Evolutionary conservation across 2,888 invertebrate species (phyloP).

Genomic region (Salticus scenicus): DNA sequence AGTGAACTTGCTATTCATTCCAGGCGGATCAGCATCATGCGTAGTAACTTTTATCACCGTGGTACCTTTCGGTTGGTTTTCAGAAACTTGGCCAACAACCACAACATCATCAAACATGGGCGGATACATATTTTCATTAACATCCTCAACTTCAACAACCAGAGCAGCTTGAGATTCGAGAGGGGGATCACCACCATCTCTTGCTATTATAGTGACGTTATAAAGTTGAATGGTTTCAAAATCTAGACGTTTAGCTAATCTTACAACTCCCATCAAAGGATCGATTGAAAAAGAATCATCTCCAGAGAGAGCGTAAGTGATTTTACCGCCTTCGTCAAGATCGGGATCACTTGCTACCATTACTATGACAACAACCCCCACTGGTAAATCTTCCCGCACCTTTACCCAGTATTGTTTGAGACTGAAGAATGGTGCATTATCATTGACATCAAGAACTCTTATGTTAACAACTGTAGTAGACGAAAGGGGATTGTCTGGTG

Average conservation of each 20-base stretch:
- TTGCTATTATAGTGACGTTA: constrained; percentile 88
- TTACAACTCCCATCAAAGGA: constrained; percentile 87
- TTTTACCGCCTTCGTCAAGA: constrained; percentile 86
- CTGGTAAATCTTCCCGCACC: constrained; percentile 92
- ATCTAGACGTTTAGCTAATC: constrained; percentile 86
- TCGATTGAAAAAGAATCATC: constrained; percentile 87
- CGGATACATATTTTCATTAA: constrained; percentile 92
- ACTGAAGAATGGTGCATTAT: constrained; percentile 89
- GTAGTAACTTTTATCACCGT: constrained; percentile 87
- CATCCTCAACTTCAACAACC: constrained; percentile 87
- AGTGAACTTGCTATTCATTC: constrained; percentile 86
- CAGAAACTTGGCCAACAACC: constrained; percentile 79
- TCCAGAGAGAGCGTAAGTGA: constrained; percentile 84
- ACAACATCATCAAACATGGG: constrained; percentile 90
- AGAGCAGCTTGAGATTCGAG: constrained; percentile 87
- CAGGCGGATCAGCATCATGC: constrained; percentile 82
- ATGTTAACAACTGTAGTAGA: constrained; percentile 89
- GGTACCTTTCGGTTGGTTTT: constrained; percentile 87
- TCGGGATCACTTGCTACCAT: constrained; percentile 91
- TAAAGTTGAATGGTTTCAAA: constrained; percentile 93
- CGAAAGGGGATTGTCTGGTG: constrained; percentile 80
- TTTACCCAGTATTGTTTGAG: constrained; percentile 81
- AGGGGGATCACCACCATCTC: constrained; percentile 85
- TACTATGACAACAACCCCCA: constrained; percentile 89
- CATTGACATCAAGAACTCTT: constrained; percentile 91